Conservation (phyloP, 2,888 invertebrate genomes). For the Melieria crassipennis region DNA sequence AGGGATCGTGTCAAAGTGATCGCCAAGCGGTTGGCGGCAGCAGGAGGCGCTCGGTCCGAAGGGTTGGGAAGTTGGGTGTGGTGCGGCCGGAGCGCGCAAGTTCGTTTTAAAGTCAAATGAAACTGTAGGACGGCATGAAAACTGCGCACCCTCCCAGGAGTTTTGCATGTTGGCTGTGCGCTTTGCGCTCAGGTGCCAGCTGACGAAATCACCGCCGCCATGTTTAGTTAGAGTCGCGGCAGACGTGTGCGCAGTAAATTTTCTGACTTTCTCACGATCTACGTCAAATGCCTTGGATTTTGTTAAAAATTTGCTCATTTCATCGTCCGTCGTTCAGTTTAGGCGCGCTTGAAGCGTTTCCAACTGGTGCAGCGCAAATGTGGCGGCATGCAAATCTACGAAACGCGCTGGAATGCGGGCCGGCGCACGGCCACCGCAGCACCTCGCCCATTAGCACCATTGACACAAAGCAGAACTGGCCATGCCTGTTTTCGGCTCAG, state of each 20-base stretch:
- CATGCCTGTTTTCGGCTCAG: too few relatives aligned
- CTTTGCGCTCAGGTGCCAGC: neutral
- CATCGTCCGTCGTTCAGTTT: too few relatives aligned
- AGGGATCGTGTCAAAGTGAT: neutral
- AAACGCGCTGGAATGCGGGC: constrained; percentile 22
- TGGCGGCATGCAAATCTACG: constrained; percentile 25
- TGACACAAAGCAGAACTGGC: too few relatives aligned
- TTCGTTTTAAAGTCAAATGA: neutral
- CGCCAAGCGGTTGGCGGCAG: neutral
- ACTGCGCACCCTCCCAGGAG: neutral
- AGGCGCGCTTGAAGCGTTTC: neutral
- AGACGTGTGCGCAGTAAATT: too few relatives aligned
- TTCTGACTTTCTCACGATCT: too few relatives aligned
- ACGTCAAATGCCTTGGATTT: too few relatives aligned
- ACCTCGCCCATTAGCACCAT: too few relatives aligned
- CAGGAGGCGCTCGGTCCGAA: neutral
- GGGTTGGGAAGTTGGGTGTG: neutral
- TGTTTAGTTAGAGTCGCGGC: too few relatives aligned
- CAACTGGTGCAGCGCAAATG: constrained; percentile 6
- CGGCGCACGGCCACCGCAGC: neutral
- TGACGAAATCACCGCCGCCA: too few relatives aligned
- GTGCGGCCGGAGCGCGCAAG: neutral
- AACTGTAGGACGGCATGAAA: neutral
- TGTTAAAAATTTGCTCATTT: too few relatives aligned
- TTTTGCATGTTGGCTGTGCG: neutral